Percentiles rank a stretch among this genome's conserved stretches.
Evolutionary conservation across 2,113 vertebrate genomes (phyloP).

Genomic region (Phrynocephalus versicolor): DNA sequence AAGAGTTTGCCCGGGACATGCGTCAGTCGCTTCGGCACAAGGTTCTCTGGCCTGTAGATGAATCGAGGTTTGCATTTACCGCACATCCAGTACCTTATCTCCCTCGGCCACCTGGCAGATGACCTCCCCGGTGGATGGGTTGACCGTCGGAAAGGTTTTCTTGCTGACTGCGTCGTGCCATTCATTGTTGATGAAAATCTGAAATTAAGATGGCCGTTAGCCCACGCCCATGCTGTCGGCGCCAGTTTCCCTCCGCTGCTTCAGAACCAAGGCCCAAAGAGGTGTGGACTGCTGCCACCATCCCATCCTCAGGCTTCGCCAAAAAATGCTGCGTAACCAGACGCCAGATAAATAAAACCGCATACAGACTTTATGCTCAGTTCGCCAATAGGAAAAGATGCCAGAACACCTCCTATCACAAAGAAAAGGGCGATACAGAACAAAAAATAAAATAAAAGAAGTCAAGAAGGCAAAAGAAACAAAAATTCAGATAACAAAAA

Average conservation of each 20-base stretch:
- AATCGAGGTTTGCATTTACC: neutral
- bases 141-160: slow-evolving; percentile 90
- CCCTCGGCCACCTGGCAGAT: slow-evolving; percentile 95
- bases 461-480: too few species aligned
- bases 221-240: too few species aligned
- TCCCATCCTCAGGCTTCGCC: neutral
- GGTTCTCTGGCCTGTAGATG: neutral
- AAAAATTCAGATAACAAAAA: too few species aligned
- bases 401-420: too few species aligned
- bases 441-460: too few species aligned
- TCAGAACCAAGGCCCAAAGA: neutral
- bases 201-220: slow-evolving; percentile 16
- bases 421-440: too few species aligned
- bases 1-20: neutral
- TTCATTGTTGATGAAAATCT: slow-evolving; percentile 97
- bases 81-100: slow-evolving; percentile 77
- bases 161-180: slow-evolving; percentile 90
- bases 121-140: slow-evolving; percentile 89
- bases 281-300: neutral
- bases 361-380: too few species aligned
- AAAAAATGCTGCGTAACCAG: too few species aligned
- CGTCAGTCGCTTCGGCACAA: neutral
- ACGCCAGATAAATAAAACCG: too few species aligned
- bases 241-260: neutral
- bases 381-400: too few species aligned